phyloP scores from a whole-genome alignment of 2,113 vertebrate species.

The Oxyruncus cristatus region DNA sequence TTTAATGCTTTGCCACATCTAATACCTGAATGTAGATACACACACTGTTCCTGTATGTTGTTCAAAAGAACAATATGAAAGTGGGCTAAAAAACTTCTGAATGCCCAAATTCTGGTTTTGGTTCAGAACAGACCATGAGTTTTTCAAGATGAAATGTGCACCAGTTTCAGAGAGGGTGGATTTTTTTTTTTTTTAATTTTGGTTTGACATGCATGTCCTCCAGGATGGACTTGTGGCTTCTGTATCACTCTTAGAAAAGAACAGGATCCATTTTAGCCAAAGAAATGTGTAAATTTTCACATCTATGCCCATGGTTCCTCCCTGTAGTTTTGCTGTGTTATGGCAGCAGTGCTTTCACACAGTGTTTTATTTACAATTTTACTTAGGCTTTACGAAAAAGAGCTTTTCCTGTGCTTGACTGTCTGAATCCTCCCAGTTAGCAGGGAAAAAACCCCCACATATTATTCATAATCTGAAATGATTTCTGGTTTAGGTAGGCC shows the following conservation, averaged over 20 bases:
- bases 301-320: neutral
- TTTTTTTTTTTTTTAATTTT: neutral
- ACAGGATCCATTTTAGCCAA: neutral
- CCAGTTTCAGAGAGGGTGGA: neutral
- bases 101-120: neutral
- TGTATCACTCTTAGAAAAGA: neutral
- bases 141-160: neutral
- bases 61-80: neutral
- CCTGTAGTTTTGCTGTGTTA: neutral
- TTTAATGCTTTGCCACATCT: neutral
- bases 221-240: neutral
- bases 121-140: neutral
- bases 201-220: neutral
- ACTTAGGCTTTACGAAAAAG: neutral
- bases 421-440: neutral
- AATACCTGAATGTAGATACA: neutral
- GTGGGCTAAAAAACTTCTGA: neutral
- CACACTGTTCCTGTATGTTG: fast-evolving
- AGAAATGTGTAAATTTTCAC: neutral
- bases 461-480: neutral
- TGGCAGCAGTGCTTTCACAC: neutral
- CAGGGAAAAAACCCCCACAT: neutral
- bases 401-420: neutral
- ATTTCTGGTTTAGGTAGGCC: neutral
- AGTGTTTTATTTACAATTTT: neutral